These are phyloP conservation scores for Polyommatus iphigenia DNA, from an alignment of 2,888 invertebrate species.

Conservation along the genomic window DNA sequence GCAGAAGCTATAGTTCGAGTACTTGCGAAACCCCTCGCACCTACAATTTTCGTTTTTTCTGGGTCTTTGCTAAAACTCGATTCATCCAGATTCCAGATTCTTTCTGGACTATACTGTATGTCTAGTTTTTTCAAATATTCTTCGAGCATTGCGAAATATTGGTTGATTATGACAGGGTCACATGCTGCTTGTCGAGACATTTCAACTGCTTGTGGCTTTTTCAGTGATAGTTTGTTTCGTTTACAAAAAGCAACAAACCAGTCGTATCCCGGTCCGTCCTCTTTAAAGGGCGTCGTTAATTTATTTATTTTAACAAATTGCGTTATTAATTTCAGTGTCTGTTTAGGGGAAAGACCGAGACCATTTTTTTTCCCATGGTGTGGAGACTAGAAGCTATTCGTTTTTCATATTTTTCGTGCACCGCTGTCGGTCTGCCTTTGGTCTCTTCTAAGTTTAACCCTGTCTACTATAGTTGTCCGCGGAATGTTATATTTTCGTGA, in stretches of 20 bases:
- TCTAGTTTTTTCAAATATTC: not conserved
- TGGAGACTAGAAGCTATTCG: not conserved
- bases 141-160: not conserved
- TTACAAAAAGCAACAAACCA: not conserved
- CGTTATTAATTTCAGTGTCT: not conserved
- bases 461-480: slow-evolving; percentile 5
- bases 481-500: slow-evolving; percentile 18
- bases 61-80: slow-evolving; percentile 26
- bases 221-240: not conserved
- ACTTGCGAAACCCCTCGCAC: slow-evolving; percentile 17
- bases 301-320: too few species aligned
- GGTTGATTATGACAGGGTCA: slow-evolving; percentile 14
- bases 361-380: not conserved
- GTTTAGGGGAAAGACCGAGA: not conserved
- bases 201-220: slow-evolving; percentile 18
- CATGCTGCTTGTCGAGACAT: slow-evolving; percentile 22
- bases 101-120: not conserved
- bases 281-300: not conserved
- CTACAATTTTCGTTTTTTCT: slow-evolving; percentile 23
- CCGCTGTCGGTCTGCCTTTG: not conserved
- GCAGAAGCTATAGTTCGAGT: slow-evolving; percentile 15
- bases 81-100: slow-evolving; percentile 21
- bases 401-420: not conserved
- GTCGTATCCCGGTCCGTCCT: not conserved
- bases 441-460: slow-evolving; percentile 13